phyloP scores from a whole-genome alignment of 2,797 vertebrate species.

The Gambusia yucatana region DNA sequence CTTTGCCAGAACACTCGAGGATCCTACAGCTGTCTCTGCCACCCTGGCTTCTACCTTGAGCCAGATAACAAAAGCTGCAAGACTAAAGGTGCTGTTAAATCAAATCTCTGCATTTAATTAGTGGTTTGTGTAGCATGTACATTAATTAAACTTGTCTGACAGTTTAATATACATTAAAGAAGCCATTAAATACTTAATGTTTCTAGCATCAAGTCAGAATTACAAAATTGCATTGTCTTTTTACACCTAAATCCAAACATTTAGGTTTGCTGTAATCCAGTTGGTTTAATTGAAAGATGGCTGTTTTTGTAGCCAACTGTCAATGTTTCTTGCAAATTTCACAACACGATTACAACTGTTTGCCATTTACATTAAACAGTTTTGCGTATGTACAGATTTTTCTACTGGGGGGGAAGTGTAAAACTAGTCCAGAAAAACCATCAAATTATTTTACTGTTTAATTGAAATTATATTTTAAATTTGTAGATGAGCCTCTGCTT shows the following conservation, averaged over 20 bases:
- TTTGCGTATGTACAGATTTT: not conserved
- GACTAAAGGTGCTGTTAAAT: slow-evolving; percentile 71
- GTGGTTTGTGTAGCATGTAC: not conserved
- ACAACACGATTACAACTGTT: not conserved
- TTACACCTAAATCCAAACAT: not conserved
- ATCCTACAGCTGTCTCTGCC: slow-evolving; percentile 85
- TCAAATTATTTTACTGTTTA: not conserved
- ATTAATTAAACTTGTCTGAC: not conserved
- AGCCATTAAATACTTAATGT: not conserved
- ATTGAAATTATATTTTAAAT: slow-evolving; percentile 1
- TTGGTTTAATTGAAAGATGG: not conserved
- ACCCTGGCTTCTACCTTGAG: slow-evolving; percentile 86
- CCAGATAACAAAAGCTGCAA: slow-evolving; percentile 86
- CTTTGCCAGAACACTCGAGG: slow-evolving; percentile 84
- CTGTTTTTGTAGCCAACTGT: not conserved
- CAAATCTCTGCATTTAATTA: not conserved
- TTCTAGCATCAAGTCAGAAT: not conserved
- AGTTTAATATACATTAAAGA: too few species aligned
- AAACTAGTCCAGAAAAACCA: not conserved
- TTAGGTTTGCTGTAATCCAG: not conserved
- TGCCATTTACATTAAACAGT: not conserved
- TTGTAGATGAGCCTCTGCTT: slow-evolving; percentile 85
- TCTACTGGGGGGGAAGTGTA: not conserved
- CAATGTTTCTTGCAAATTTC: not conserved
- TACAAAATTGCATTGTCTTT: not conserved